Conservation (phyloP, 2,888 invertebrate genomes). For the Drosophila greeni region DNA sequence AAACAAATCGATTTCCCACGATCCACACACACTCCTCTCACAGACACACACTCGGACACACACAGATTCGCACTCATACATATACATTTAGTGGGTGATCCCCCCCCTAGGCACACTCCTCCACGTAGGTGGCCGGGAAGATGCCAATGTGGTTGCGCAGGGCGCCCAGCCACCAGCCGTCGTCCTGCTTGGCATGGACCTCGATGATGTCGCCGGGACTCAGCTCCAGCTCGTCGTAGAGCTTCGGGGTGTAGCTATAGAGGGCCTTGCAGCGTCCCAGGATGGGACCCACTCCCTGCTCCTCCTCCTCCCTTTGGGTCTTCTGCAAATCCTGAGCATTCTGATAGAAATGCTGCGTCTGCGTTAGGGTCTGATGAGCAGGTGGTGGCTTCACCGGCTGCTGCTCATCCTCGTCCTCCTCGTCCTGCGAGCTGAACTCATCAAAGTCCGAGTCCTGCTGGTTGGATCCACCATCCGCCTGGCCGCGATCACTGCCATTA, state of each 20-base stretch:
- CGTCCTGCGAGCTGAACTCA: slow-evolving; percentile 89
- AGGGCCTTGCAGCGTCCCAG: slow-evolving; percentile 90
- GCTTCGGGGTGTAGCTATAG: slow-evolving; percentile 91
- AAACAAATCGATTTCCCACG: slow-evolving; percentile 24
- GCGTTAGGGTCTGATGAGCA: not conserved
- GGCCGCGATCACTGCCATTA: slow-evolving; percentile 75
- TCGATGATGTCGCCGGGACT: slow-evolving; percentile 90
- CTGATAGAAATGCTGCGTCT: slow-evolving; percentile 58
- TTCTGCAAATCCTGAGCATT: slow-evolving; percentile 62
- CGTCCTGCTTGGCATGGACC: slow-evolving; percentile 93
- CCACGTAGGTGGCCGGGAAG: slow-evolving; percentile 96
- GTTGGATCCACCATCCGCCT: slow-evolving; percentile 88
- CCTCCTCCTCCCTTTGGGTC: slow-evolving; percentile 33
- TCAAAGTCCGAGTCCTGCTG: slow-evolving; percentile 93
- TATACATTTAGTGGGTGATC: not conserved
- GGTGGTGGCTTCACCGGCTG: slow-evolving; percentile 3
- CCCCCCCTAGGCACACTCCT: slow-evolving; percentile 82
- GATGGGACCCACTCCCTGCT: slow-evolving; percentile 41
- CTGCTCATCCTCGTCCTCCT: slow-evolving; percentile 79
- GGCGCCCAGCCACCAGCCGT: slow-evolving; percentile 97
- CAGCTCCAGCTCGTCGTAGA: slow-evolving; percentile 91
- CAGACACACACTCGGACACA: slow-evolving; percentile 5
- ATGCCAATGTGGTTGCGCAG: slow-evolving; percentile 89
- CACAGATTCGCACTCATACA: slow-evolving; percentile 14
- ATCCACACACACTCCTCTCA: slow-evolving; percentile 7